phyloP scores from a whole-genome alignment of 2,888 invertebrate species.

The Dascillus cervinus region DNA sequence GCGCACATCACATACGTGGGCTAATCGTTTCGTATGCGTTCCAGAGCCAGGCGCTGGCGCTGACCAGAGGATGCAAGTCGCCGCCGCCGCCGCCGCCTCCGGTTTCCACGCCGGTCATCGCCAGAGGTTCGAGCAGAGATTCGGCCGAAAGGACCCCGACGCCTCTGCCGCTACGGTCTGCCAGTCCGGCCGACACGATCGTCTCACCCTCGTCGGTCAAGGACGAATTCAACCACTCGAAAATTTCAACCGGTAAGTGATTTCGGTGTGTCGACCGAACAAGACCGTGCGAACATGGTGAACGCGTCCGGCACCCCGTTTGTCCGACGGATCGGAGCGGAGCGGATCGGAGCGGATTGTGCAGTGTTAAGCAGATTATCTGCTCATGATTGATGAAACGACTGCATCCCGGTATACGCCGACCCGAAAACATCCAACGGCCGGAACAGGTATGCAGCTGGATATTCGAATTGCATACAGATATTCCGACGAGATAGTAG shows the following conservation, averaged over 20 bases:
- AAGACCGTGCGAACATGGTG: too few species aligned
- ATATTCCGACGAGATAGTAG: slow-evolving; percentile 30
- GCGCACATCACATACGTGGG: slow-evolving; percentile 16
- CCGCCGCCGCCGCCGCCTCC: slow-evolving; percentile 39
- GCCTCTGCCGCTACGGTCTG: slow-evolving; percentile 36
- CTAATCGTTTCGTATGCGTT: slow-evolving; percentile 26
- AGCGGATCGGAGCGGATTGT: slow-evolving; percentile 40
- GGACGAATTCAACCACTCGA: slow-evolving; percentile 58
- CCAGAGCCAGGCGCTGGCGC: slow-evolving; percentile 59
- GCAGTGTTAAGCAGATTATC: slow-evolving; percentile 59
- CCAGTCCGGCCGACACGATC: slow-evolving; percentile 43
- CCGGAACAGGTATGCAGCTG: slow-evolving; percentile 27
- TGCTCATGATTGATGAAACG: slow-evolving; percentile 55
- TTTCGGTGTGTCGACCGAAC: too few species aligned
- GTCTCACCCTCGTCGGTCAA: slow-evolving; percentile 53
- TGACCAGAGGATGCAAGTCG: slow-evolving; percentile 49
- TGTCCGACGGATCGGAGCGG: too few species aligned
- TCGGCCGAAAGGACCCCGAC: slow-evolving; percentile 46
- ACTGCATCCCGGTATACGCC: slow-evolving; percentile 36
- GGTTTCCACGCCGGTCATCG: slow-evolving; percentile 28
- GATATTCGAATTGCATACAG: slow-evolving; percentile 26
- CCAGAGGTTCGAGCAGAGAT: slow-evolving; percentile 42
- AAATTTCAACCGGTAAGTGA: slow-evolving; percentile 55
- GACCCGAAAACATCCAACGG: slow-evolving; percentile 36
- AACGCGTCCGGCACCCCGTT: too few species aligned